phyloP scores from a whole-genome alignment of 1,140 invertebrate species.

The Dendrolimus punctatus region DNA sequence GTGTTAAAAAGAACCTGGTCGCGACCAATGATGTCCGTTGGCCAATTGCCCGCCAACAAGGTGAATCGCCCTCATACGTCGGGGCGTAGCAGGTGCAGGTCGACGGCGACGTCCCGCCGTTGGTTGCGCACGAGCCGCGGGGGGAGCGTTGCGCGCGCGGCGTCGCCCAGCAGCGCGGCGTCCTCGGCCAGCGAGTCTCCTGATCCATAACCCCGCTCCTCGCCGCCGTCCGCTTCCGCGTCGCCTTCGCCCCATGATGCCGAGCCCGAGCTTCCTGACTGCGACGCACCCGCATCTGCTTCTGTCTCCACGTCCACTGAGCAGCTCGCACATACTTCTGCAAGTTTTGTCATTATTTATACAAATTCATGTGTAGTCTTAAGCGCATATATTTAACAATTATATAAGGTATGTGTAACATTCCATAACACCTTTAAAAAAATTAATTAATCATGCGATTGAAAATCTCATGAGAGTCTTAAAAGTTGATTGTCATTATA shows the following conservation, averaged over 20 bases:
- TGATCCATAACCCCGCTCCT: constrained; percentile 70
- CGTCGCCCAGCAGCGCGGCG: constrained; percentile 69
- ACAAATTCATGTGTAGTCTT: too few relatives aligned
- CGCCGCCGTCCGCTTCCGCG: constrained; percentile 50
- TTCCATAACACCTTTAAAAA: too few relatives aligned
- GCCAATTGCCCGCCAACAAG: background rate
- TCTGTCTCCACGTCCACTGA: constrained; percentile 62
- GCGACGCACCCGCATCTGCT: constrained; percentile 41
- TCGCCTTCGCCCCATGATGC: constrained; percentile 71
- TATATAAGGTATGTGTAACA: too few relatives aligned
- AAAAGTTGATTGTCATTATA: too few relatives aligned
- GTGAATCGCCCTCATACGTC: constrained; percentile 40
- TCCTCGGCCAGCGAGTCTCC: constrained; percentile 70
- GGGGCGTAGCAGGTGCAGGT: constrained; percentile 59
- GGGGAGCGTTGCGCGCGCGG: constrained; percentile 30
- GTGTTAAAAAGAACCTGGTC: background rate
- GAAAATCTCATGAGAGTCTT: too few relatives aligned
- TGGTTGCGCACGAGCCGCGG: constrained; percentile 46
- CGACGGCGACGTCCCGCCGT: constrained; percentile 56
- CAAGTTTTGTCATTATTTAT: constrained; percentile 8
- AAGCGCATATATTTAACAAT: too few relatives aligned
- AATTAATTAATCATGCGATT: too few relatives aligned
- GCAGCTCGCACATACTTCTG: constrained; percentile 61
- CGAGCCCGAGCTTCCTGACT: constrained; percentile 64
- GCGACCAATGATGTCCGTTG: constrained; percentile 6